Base-by-base conservation (phyloP, 1,140 invertebrate genomes). In the Dreissena polymorpha region DNA sequence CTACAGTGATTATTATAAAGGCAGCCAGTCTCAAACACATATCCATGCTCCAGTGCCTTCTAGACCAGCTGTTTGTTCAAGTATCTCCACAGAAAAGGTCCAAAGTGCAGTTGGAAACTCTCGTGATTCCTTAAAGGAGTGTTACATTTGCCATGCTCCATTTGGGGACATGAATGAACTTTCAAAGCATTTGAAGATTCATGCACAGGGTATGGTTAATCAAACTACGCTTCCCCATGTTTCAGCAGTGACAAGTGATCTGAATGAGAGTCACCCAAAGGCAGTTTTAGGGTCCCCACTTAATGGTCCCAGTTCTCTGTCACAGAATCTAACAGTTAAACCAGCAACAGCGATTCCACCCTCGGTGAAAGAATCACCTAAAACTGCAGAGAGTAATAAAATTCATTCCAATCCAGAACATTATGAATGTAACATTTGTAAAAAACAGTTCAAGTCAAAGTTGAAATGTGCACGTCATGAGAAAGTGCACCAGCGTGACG, bases 381-480 rank as follows among this genome's bases (percentile, higher is more conserved):
- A 39, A 2, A 50, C 65, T 49, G 77, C 70, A 18, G 67, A 80
- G 49, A 69, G n/a, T n/a, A n/a, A 60, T 49, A 80, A 80, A 27
- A 51, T 69, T 21, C 77, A 80, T 50, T 63, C 55, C 18, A n/a
- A 16, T 18, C 50, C 68, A 29, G 51, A 55, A 18, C 69, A 81
- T 21, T 81, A 63, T 71, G 69, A 81, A 67, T 81, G 78, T 55
- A 72, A 67, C 23, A 49, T 81, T 8, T 81, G 78, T 50, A 71
- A 71, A 23, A 81, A 81, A 73, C 29, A 23, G 12, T 81, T 81
- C 25, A 73, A 81, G 49, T 63, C 70, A 39, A 65, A 81, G n/a
- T 65, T 57, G 1, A 81, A 81, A 81, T 73, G 78, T 49, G 23
- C 78, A 8, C 55, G 78, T 2, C 78, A 81, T 53, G 78, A 81